These are phyloP conservation scores for Urocyon cinereoargenteus DNA, from an alignment of 2,797 vertebrate species.

Conservation along the genomic window DNA sequence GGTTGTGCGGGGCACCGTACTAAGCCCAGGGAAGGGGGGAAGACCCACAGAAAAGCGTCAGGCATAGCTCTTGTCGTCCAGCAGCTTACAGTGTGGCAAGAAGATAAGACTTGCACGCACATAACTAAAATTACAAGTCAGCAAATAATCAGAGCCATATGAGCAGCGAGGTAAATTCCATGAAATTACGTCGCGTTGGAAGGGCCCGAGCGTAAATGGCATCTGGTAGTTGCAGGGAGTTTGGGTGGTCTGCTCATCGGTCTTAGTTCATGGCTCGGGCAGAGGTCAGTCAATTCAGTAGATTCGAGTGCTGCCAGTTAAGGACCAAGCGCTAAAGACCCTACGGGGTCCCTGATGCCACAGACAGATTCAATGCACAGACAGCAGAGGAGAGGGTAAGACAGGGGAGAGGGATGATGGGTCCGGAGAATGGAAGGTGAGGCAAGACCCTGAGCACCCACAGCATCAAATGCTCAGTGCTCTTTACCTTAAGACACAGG, in stretches of 20 bases:
- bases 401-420: fast-evolving
- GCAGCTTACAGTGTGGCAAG: neutral
- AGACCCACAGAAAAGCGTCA: neutral
- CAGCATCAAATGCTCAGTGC: neutral
- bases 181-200: neutral
- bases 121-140: slow-evolving; percentile 45
- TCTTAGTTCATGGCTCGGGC: neutral
- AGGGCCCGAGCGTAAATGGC: neutral
- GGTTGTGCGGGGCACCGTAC: fast-evolving
- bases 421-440: neutral
- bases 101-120: slow-evolving; percentile 25
- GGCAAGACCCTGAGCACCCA: fast-evolving
- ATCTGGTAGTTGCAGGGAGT: neutral
- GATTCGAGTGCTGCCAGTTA: neutral
- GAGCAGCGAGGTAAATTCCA: slow-evolving; percentile 40
- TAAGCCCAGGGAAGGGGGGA: neutral
- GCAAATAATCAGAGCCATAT: slow-evolving; percentile 71
- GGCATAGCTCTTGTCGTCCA: neutral
- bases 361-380: neutral
- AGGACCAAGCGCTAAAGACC: neutral
- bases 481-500: fast-evolving
- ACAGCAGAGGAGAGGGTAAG: neutral
- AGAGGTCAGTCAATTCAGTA: neutral
- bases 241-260: slow-evolving; percentile 57
- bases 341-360: neutral